A percentile compares a stretch with the other conserved stretches of the same genome.
Conservation (phyloP, 2,113 vertebrate genomes). For the Gallinago jamesoni region DNA sequence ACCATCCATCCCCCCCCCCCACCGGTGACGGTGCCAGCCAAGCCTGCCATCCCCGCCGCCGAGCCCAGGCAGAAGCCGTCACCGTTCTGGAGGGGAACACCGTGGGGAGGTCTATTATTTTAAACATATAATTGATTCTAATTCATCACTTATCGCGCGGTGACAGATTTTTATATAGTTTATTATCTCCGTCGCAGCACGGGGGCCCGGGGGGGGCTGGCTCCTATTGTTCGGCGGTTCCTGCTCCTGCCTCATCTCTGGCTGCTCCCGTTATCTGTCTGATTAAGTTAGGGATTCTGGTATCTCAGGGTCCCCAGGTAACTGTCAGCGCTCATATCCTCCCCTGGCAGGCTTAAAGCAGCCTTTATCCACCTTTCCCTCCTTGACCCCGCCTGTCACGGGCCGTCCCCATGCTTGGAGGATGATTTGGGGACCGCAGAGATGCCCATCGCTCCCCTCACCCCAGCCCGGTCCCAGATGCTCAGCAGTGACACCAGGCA, state of each 20-base stretch:
- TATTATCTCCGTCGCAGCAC: constrained; percentile 73
- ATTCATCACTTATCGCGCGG: constrained; percentile 78
- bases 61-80: constrained; percentile 45
- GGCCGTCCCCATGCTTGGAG: neutral
- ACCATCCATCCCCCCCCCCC: neutral
- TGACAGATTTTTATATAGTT: constrained; percentile 80
- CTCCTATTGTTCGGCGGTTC: constrained; percentile 63
- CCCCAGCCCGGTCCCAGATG: neutral
- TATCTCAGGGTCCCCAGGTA: constrained; percentile 68
- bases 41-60: neutral
- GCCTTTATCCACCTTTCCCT: constrained; percentile 39
- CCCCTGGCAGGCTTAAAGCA: constrained; percentile 17
- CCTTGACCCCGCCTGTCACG: constrained; percentile 52
- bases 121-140: constrained; percentile 82
- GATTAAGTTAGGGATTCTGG: constrained; percentile 78
- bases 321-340: constrained; percentile 20
- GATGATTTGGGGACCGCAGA: neutral
- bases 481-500: neutral
- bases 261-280: constrained; percentile 70
- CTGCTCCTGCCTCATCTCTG: constrained; percentile 49
- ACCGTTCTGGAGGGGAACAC: constrained; percentile 27
- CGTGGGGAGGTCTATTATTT: constrained; percentile 74
- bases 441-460: neutral
- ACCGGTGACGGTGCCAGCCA: neutral
- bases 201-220: constrained; percentile 45